These are phyloP conservation scores for Sebastes hubbsi DNA, from an alignment of 2,797 vertebrate genomes.

Conservation along the genomic window DNA sequence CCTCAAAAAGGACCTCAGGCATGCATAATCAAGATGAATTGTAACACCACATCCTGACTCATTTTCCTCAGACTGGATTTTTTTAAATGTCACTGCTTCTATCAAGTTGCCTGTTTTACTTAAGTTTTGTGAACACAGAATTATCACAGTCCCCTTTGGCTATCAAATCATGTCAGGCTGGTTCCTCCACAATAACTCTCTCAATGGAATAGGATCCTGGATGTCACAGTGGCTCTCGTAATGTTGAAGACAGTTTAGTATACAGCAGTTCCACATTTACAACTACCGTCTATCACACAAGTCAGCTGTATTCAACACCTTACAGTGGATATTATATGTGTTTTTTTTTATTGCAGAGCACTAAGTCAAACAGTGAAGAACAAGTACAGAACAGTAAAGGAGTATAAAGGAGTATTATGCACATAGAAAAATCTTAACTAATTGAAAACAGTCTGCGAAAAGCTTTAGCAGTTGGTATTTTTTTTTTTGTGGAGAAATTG, in stretches of 20 bases:
- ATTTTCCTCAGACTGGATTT: not conserved
- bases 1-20: not conserved
- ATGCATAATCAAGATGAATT: not conserved
- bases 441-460: not conserved
- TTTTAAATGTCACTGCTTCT: not conserved
- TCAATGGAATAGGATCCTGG: not conserved
- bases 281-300: constrained; percentile 7
- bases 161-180: not conserved
- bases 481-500: not conserved
- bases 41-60: not conserved
- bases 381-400: not conserved
- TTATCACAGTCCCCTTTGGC: not conserved
- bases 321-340: not conserved
- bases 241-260: constrained; percentile 18
- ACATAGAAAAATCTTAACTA: not conserved
- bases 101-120: not conserved
- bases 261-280: constrained; percentile 6
- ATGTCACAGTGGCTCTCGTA: not conserved
- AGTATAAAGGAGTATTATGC: not conserved
- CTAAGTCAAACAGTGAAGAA: not conserved
- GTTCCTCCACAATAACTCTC: not conserved
- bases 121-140: not conserved
- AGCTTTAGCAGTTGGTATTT: not conserved
- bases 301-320: not conserved
- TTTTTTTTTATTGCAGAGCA: not conserved